Evolutionary conservation across 2,888 invertebrate species (phyloP).

Genomic region (Lithophane ornitopus): DNA sequence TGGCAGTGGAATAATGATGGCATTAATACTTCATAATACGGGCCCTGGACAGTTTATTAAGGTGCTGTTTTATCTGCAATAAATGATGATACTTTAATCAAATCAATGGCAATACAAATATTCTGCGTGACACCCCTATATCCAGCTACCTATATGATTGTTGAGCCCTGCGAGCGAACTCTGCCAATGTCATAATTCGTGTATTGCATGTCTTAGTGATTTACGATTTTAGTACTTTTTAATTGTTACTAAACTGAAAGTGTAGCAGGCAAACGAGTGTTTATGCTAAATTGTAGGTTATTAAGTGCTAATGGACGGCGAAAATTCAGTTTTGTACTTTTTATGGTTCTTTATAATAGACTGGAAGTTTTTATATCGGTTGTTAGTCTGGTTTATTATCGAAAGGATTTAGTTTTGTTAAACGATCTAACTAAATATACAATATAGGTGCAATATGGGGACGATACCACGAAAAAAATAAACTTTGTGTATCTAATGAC

Average conservation of each 20-base stretch:
- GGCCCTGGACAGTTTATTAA: no score
- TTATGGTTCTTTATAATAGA: not conserved
- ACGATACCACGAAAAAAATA: not conserved
- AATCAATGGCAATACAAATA: not conserved
- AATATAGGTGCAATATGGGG: not conserved
- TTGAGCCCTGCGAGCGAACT: conserved; percentile 52
- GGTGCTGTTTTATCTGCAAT: no score
- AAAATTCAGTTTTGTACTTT: conserved; percentile 19
- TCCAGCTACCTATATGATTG: conserved; percentile 55
- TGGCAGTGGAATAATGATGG: no score
- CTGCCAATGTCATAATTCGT: conserved; percentile 63
- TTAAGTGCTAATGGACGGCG: conserved; percentile 47
- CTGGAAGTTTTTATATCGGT: not conserved
- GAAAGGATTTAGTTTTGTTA: no score
- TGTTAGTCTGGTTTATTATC: not conserved
- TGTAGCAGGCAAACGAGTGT: conserved; percentile 45
- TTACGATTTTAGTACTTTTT: conserved; percentile 64
- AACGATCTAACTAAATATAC: not conserved
- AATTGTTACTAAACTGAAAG: conserved; percentile 64
- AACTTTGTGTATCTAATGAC: not conserved
- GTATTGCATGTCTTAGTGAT: conserved; percentile 68
- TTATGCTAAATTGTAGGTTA: conserved; percentile 50
- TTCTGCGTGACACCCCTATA: conserved; percentile 41
- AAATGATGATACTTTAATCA: no score
- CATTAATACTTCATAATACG: no score